Evolutionary conservation across 92 coral and sea anemone genomes (phyloP).

Genomic region (Virgularia gustaviana): DNA sequence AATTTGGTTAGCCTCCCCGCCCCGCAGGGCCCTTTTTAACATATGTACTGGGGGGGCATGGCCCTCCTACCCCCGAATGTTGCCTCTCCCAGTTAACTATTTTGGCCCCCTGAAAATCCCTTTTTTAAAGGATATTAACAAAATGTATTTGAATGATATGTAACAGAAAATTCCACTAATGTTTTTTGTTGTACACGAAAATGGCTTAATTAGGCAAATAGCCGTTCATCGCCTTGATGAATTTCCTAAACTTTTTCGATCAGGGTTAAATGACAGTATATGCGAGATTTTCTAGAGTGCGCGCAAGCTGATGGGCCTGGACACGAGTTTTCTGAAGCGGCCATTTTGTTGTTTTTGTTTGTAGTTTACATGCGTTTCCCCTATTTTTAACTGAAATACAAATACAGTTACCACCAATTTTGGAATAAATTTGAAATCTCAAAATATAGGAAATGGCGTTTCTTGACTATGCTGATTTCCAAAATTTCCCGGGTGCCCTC

Average conservation of each 20-base stretch:
- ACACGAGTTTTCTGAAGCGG: conserved; percentile 12
- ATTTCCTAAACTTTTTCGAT: background rate
- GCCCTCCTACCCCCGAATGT: background rate
- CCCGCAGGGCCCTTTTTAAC: conserved; percentile 9
- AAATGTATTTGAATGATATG: background rate
- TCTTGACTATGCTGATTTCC: no score
- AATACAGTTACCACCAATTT: no score
- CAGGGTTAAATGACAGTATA: background rate
- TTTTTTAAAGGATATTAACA: background rate
- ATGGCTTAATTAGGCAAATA: background rate
- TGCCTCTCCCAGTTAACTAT: conserved; percentile 6
- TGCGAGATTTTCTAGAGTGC: background rate
- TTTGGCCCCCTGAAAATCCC: conserved; percentile 7
- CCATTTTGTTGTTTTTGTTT: conserved; percentile 11
- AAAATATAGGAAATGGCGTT: no score
- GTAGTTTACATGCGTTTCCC: no score
- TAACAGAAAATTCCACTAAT: background rate
- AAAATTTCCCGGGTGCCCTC: no score
- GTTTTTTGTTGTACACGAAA: background rate
- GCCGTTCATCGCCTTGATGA: conserved; percentile 1
- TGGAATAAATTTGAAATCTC: no score
- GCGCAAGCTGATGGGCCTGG: conserved; percentile 2
- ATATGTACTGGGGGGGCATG: conserved; percentile 5
- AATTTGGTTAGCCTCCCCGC: no score
- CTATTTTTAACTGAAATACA: no score